phyloP scores from a whole-genome alignment of 2,888 invertebrate genomes.

The Torymus aiolomorphi region DNA sequence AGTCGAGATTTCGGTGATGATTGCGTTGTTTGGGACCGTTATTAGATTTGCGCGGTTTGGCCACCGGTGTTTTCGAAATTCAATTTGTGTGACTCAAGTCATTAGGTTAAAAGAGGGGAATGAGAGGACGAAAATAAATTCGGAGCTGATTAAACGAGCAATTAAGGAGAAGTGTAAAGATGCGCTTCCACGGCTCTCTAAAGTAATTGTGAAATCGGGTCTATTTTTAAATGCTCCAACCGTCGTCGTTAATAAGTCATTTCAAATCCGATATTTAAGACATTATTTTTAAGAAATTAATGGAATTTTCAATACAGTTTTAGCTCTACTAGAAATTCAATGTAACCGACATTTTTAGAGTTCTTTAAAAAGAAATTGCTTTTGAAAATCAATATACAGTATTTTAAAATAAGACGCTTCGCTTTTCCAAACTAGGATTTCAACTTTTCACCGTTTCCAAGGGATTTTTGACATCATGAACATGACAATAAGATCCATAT shows the following conservation, averaged over 20 bases:
- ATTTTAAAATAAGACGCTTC: too few species aligned
- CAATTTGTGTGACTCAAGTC: background rate
- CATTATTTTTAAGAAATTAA: too few species aligned
- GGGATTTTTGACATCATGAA: too few species aligned
- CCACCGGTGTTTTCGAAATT: background rate
- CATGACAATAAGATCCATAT: too few species aligned
- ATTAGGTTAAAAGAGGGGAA: slow-evolving; percentile 30
- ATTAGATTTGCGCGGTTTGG: background rate
- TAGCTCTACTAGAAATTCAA: too few species aligned
- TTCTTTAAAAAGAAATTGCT: too few species aligned
- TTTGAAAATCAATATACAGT: too few species aligned
- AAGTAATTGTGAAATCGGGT: slow-evolving; percentile 48
- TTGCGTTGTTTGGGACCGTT: background rate
- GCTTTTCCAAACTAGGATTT: background rate
- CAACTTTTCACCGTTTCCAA: background rate
- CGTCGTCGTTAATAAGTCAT: background rate
- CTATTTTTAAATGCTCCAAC: slow-evolving; percentile 18
- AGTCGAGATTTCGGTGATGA: too few species aligned
- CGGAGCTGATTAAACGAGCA: slow-evolving; percentile 19
- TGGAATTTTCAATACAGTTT: too few species aligned
- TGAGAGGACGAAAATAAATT: slow-evolving; percentile 24
- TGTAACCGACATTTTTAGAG: too few species aligned
- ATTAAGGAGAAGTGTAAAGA: slow-evolving; percentile 22
- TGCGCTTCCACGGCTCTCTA: slow-evolving; percentile 10
- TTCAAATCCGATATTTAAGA: too few species aligned